Evolutionary conservation across 2,797 vertebrate genomes (phyloP).

Genomic region (Oreochromis mossambicus): DNA sequence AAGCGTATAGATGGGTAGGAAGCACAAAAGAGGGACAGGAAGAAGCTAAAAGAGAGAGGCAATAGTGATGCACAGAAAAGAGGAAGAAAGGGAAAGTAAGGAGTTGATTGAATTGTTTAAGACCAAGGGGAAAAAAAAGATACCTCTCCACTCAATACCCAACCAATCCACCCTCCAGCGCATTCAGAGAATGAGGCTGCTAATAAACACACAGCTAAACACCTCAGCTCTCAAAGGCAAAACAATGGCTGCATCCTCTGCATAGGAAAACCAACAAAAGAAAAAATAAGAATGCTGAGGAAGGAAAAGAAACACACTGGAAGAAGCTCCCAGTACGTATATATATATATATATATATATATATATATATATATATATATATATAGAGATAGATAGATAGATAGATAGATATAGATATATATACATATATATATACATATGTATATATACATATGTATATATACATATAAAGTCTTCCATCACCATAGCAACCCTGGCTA

Average conservation of each 20-base stretch:
- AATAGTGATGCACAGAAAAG: not conserved
- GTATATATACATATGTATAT: not conserved
- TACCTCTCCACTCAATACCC: not conserved
- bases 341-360: conserved; percentile 6
- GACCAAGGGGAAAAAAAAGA: not conserved
- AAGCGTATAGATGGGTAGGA: conserved; percentile 5
- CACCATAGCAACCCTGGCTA: conserved; percentile 68
- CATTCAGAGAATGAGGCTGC: not conserved
- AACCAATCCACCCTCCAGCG: not conserved
- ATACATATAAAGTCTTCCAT: conserved; percentile 48
- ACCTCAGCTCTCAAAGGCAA: not conserved
- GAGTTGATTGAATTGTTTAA: not conserved
- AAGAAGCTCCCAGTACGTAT: conserved; percentile 51
- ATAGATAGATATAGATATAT: too few species aligned
- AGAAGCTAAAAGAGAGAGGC: not conserved
- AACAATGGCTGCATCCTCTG: conserved; percentile 45
- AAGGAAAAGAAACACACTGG: conserved; percentile 29
- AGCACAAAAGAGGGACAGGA: not conserved
- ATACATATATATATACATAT: not conserved
- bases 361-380: conserved; percentile 21
- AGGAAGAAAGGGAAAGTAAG: not conserved
- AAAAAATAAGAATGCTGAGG: conserved; percentile 45
- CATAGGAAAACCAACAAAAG: conserved; percentile 45
- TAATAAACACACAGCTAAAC: conserved; percentile 2
- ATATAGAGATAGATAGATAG: not conserved